Evolutionary conservation across 2,797 vertebrate genomes (phyloP).

Genomic region (Hemibagrus guttatus): DNA sequence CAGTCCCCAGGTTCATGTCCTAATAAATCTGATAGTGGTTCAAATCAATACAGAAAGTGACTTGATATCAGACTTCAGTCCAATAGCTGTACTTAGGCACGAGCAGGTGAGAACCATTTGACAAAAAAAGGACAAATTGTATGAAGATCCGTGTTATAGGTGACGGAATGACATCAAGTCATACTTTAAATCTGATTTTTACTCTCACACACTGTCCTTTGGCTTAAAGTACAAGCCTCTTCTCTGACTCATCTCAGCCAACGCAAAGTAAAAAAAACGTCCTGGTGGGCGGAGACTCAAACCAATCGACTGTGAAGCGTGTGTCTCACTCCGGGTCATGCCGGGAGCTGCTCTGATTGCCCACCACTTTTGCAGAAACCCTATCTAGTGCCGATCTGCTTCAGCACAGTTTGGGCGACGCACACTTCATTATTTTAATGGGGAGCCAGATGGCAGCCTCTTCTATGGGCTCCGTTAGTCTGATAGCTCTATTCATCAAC

Average conservation of each 20-base stretch:
- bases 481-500: constrained; percentile 81
- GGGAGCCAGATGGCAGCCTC: constrained; percentile 78
- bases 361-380: constrained; percentile 8
- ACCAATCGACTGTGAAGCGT: constrained; percentile 74
- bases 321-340: constrained; percentile 46
- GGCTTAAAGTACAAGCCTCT: neutral
- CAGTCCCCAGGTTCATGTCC: neutral
- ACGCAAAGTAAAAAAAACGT: neutral
- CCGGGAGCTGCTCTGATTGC: constrained; percentile 42
- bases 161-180: neutral
- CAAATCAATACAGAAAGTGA: neutral
- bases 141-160: neutral
- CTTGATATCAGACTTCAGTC: neutral
- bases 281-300: constrained; percentile 60
- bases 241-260: neutral
- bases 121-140: neutral
- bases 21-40: neutral
- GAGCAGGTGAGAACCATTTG: neutral
- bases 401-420: constrained; percentile 62
- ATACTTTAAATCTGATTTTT: neutral
- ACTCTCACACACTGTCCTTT: neutral
- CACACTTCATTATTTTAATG: constrained; percentile 75
- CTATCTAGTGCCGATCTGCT: constrained; percentile 23
- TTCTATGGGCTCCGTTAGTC: constrained; percentile 75
- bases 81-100: neutral